Evolutionary conservation across 1,140 invertebrate genomes (phyloP), one percentile per base, ranked within the genome.

Genomic region (Leptinotarsa defecta): DNA sequence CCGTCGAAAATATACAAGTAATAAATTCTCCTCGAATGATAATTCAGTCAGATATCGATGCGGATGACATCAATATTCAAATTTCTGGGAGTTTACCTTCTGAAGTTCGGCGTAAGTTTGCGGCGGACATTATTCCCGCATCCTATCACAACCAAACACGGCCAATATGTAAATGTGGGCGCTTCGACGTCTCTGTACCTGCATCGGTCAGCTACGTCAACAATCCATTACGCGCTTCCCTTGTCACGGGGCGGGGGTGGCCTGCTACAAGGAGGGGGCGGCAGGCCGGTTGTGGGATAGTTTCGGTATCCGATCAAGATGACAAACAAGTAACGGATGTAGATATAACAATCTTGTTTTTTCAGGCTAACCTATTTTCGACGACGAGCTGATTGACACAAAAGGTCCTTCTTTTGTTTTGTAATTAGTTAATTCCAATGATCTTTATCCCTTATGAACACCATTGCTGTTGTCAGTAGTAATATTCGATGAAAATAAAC

Each of bases 121-220:
- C 77, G 77, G 71, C 78, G 77, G 77, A 82, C 81, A 80, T 82
- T 77, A 80, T 79, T 80, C 76, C 75, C 69, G 75, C 75, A 75
- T 79, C 79, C 81, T 80, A 83, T 83, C 81, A 83, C 77, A 81
- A 80, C 81, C 82, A 81, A 84, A 83, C 82, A 83, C 72, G 78
- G 80, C 78, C 80, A 77, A 83, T 83, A 83, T 84, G 81, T 79
- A 83, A 83, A 84, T 83, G 71, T 63, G 76, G 78, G 74, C 72
- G 71, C 76, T 79, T 77, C 74, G 77, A 77, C 75, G 76, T 77
- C 76, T 73, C 78, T 71, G 79, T 84, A 84, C 83, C 83, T 84
- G 83, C 83, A 83, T 83, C 82, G 83, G 83, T 84, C 83, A 84
- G 83, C 76, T 84, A 68, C 79, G 82, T 84, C 82, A 84, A 84